These are phyloP conservation scores for Caranx ignobilis DNA, from an alignment of 2,113 vertebrate genomes.

Conservation along the genomic window DNA sequence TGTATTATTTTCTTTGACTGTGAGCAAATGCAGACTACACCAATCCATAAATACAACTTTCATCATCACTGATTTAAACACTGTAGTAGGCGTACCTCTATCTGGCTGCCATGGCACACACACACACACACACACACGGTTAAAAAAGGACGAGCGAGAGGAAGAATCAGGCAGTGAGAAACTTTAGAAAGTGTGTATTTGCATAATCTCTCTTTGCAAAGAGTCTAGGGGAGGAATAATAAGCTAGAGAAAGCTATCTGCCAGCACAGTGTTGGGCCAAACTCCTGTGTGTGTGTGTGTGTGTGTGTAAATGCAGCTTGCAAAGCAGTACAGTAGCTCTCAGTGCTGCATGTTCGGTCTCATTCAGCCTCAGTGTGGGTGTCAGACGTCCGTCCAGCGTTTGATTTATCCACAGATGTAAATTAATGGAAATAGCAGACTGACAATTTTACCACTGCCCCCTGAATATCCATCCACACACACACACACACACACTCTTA, in stretches of 20 bases:
- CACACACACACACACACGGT: conserved; percentile 7
- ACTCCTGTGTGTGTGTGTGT: not conserved
- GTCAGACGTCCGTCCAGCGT: conserved; percentile 4
- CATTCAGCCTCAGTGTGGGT: conserved; percentile 14
- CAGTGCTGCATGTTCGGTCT: conserved; percentile 14
- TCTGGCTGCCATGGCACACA: conserved; percentile 18
- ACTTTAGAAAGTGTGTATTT: conserved; percentile 74
- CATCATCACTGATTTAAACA: conserved; percentile 39
- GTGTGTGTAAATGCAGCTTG: conserved; percentile 49
- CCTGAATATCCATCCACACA: not conserved
- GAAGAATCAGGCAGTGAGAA: conserved; percentile 37
- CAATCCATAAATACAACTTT: conserved; percentile 33
- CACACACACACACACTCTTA: not conserved
- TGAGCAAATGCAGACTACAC: conserved; percentile 4
- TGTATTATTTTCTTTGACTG: not conserved
- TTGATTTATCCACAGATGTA: conserved; percentile 16
- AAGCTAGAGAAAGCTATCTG: conserved; percentile 65
- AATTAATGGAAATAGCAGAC: conserved; percentile 29
- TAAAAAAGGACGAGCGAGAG: not conserved
- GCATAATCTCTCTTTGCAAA: conserved; percentile 78
- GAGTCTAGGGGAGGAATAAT: conserved; percentile 72
- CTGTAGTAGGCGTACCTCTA: conserved; percentile 16
- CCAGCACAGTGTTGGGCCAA: conserved; percentile 55
- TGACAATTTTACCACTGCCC: not conserved
- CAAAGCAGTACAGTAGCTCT: conserved; percentile 33